phyloP scores from a whole-genome alignment of 2,113 vertebrate species.

The Leptocoma aspasia region DNA sequence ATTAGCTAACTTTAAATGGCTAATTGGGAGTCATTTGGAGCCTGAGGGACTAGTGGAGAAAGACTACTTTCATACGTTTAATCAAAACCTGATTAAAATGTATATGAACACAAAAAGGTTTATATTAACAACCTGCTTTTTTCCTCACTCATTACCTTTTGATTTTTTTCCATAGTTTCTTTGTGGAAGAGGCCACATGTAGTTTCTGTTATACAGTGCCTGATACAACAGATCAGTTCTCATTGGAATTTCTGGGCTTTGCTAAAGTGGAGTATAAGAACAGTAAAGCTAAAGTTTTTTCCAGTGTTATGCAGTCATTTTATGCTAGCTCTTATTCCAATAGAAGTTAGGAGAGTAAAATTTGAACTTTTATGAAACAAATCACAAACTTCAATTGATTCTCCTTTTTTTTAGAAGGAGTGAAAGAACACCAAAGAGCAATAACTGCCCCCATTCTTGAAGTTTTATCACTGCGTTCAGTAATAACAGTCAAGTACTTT shows the following conservation, averaged over 20 bases:
- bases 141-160: background rate
- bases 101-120: background rate
- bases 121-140: background rate
- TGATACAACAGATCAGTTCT: background rate
- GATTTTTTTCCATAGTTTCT: background rate
- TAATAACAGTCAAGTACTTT: background rate
- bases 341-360: background rate
- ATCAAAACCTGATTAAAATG: slow-evolving; percentile 27
- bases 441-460: background rate
- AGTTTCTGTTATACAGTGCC: background rate
- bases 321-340: background rate
- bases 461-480: background rate
- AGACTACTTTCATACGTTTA: background rate
- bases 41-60: background rate
- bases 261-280: background rate
- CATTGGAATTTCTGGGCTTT: background rate
- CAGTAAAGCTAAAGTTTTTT: background rate
- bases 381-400: background rate
- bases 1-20: slow-evolving; percentile 42
- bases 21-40: slow-evolving; percentile 19
- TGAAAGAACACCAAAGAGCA: background rate
- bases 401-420: background rate
- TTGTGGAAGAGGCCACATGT: background rate
- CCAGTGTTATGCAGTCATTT: background rate
- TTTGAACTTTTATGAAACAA: background rate